Evolutionary conservation across 2,888 invertebrate genomes (phyloP).

Genomic region (Ochlodes sylvanus): DNA sequence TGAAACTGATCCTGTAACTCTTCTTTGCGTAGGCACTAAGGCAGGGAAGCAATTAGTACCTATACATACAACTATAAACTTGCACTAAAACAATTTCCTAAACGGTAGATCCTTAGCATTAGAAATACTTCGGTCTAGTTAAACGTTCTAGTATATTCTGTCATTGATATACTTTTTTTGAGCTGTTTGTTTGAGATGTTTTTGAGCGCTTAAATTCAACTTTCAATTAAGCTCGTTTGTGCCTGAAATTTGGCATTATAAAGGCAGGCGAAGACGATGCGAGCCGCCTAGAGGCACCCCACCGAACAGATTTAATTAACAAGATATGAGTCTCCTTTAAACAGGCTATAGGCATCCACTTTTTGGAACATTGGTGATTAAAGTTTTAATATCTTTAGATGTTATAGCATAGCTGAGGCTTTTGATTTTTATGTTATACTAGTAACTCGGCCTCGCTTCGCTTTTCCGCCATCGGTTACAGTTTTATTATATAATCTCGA

Average conservation of each 20-base stretch:
- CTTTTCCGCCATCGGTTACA: too few species aligned
- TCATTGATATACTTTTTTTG: conserved; percentile 46
- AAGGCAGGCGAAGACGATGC: conserved; percentile 63
- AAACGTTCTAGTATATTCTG: background rate
- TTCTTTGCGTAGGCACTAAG: too few species aligned
- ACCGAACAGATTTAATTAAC: conserved; percentile 83
- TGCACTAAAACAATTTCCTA: too few species aligned
- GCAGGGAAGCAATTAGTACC: too few species aligned
- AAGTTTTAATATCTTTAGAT: conserved; percentile 58
- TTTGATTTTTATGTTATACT: background rate
- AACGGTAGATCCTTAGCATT: too few species aligned
- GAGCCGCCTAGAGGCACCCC: conserved; percentile 71
- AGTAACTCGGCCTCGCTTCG: too few species aligned
- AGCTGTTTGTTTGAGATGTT: too few species aligned
- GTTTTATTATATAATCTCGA: too few species aligned
- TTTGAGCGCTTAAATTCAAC: conserved; percentile 57
- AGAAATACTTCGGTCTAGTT: too few species aligned
- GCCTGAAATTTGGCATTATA: conserved; percentile 77
- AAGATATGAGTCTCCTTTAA: conserved; percentile 82
- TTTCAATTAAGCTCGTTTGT: conserved; percentile 78
- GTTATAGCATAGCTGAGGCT: conserved; percentile 21
- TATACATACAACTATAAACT: too few species aligned
- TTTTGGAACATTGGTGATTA: conserved; percentile 79
- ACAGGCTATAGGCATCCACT: conserved; percentile 72
- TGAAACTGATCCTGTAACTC: too few species aligned